Conservation (phyloP, 1,140 invertebrate species). For the Probaryconus sp. region DNA sequence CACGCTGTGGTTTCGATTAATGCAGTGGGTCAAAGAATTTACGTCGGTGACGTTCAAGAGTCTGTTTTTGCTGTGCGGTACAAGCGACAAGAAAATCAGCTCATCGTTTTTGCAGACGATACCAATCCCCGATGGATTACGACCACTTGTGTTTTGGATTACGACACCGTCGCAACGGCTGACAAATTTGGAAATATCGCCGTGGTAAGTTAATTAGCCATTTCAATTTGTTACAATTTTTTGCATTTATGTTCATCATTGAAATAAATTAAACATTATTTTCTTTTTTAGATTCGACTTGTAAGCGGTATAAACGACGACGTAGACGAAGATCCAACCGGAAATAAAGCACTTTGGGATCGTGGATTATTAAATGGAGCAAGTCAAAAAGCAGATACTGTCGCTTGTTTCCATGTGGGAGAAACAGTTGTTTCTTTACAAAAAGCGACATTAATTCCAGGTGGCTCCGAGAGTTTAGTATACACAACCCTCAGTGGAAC, state of each 20-base stretch:
- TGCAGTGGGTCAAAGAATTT: conserved; percentile 94
- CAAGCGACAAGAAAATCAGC: conserved; percentile 96
- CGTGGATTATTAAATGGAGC: conserved; percentile 97
- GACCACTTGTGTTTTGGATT: conserved; percentile 94
- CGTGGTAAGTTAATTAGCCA: conserved; percentile 81
- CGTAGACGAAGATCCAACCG: conserved; percentile 99
- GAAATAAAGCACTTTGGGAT: conserved; percentile 99
- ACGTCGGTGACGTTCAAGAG: conserved; percentile 97
- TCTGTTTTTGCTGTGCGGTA: conserved; percentile 98
- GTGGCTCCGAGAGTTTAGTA: conserved; percentile 96
- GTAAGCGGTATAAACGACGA: conserved; percentile 96
- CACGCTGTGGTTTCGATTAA: conserved; percentile 96
- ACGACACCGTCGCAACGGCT: conserved; percentile 96
- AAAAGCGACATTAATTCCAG: conserved; percentile 97
- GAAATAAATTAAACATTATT: conserved; percentile 13
- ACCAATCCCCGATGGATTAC: conserved; percentile 98
- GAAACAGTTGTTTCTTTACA: conserved; percentile 94
- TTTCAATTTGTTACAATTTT: background rate
- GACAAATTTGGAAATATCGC: conserved; percentile 99
- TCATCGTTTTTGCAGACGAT: conserved; percentile 99
- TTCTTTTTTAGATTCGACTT: conserved; percentile 83
- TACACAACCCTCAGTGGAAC: conserved; percentile 97
- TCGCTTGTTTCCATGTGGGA: conserved; percentile 96
- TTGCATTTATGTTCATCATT: background rate
- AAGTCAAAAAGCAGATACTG: conserved; percentile 97